Evolutionary conservation across 2,797 vertebrate species (phyloP).

Genomic region (Pogonophryne albipinna): DNA sequence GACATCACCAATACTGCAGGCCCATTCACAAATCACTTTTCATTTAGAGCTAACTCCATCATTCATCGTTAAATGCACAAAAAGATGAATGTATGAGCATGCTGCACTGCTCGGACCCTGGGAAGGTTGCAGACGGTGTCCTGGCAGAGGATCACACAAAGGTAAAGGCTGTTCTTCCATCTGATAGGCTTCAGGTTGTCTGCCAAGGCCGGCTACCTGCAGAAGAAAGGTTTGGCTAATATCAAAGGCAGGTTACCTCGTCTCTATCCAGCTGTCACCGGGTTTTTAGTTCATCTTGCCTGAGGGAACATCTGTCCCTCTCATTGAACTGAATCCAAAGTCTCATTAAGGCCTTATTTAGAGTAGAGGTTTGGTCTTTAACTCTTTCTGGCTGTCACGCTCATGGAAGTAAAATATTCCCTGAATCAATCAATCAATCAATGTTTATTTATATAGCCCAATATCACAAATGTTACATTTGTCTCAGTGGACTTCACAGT

Average conservation of each 20-base stretch:
- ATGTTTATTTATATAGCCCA: too few relatives aligned
- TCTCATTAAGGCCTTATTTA: conserved; percentile 56
- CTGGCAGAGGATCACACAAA: conserved; percentile 70
- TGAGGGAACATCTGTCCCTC: conserved; percentile 71
- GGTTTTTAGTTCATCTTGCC: conserved; percentile 57
- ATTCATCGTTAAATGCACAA: conserved; percentile 21
- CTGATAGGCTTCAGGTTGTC: conserved; percentile 39
- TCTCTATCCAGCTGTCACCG: conserved; percentile 60
- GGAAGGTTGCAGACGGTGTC: conserved; percentile 42
- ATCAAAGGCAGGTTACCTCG: conserved; percentile 71
- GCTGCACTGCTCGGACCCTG: conserved; percentile 35
- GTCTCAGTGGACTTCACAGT: too few relatives aligned
- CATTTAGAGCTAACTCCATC: conserved; percentile 34
- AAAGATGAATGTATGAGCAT: conserved; percentile 38
- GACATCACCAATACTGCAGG: conserved; percentile 30
- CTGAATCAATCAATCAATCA: too few relatives aligned
- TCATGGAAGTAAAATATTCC: conserved; percentile 10
- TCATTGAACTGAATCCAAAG: conserved; percentile 64
- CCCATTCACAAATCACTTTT: conserved; percentile 50
- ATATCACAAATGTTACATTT: too few relatives aligned
- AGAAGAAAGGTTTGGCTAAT: conserved; percentile 45
- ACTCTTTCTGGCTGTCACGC: conserved; percentile 29
- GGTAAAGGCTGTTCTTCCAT: conserved; percentile 48
- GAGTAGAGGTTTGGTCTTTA: conserved; percentile 23
- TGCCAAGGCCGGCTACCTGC: conserved; percentile 67